Evolutionary conservation across 1,140 invertebrate species (phyloP), one percentile per base, ranked within the genome.

Genomic region (Scaptomyza montana): DNA sequence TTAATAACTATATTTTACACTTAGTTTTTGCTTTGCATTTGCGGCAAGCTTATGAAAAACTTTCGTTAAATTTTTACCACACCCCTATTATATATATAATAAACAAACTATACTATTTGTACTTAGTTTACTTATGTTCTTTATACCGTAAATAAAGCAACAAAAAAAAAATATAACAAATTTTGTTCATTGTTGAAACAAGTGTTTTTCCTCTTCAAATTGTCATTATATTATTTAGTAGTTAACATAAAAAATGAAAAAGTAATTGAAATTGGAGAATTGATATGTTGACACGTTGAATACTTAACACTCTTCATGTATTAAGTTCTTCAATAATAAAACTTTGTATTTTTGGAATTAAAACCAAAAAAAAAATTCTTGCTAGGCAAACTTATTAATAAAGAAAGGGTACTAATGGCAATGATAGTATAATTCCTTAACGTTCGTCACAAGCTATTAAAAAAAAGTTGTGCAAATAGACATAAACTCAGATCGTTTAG

Each of bases 21-120:
- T 25, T 39, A 62, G 57, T 28, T 69, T 45, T 66, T 57, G 54
- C 54, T 71, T 71, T 65, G 51, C 68, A 60, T 68, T 72, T 62
- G 19, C 57, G 60, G 56, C 39, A 53, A 53, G 71, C 80, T 80
- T 67, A 80, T 49, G 80, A 43, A 80, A 43, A 80, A 74, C 67
- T 53, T 80, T 80, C 78, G 78, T 80, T 80, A 70, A 73, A 53
- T 72, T 66, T 57, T 19, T 70, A 46, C 8, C 43, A 56, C 36
- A 71, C 62, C 25, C 33, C 45, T 21, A 36, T 33, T 55, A 63
- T 51, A 41, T 19, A 60, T 12, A 47, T 28, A 19, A 9, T 59
- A 8, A 47, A 55, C 10, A 41, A 39, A 36, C 19, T 49, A 49
- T 49, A 55, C 16, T 12, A 21, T 59, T 28, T 53, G 13, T 47